Evolutionary conservation across 2,888 invertebrate species (phyloP), one percentile per base, ranked within the genome.

Genomic region (Xanthia togata): DNA sequence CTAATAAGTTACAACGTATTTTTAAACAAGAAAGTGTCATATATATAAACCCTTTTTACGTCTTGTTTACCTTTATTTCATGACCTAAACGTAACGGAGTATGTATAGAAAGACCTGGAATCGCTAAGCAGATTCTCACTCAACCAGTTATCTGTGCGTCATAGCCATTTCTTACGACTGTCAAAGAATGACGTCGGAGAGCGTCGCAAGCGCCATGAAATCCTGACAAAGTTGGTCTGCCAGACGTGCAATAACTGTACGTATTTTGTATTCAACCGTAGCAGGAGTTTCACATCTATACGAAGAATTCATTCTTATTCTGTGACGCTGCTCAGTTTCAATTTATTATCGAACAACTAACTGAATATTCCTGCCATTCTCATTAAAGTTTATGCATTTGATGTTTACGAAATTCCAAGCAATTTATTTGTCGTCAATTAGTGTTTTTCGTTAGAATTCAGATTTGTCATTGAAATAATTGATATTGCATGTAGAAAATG

Each of bases 281-380:
- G 8, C 65, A 50, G 6, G 6, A 75, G 11, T 23, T 5, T 63
- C 55, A 11, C 17, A 63, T 78, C 62, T 79, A 14, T 2, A 12
- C 0, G 6, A 57, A 23, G 12, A 0, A 41, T 50, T 31, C 3
- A 31, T 41, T 38, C 23, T 44, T 57, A 57, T 23, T 81, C 73
- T 64, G 35, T 80, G 41, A 76, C 85, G 81, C 79, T 64, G 87
- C 78, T 89, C 89, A 76, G 83, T 90, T 91, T 89, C 89, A 91
- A 93, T 94, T 93, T 94, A 93, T 91, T 93, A 93, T 91, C 89
- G 90, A 91, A 90, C 88, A 72, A 80, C 72, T 86, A 80, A 78
- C 78, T 68, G 77, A 78, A 79, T 80, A 76, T 84, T 76, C 68
- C 70, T 72, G 64, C 64, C 76, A 78, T 81, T 79, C 73, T 73